Evolutionary conservation across 1,140 invertebrate species (phyloP), one percentile per base, ranked within the genome.

Genomic region (Chironomus striatipennis): DNA sequence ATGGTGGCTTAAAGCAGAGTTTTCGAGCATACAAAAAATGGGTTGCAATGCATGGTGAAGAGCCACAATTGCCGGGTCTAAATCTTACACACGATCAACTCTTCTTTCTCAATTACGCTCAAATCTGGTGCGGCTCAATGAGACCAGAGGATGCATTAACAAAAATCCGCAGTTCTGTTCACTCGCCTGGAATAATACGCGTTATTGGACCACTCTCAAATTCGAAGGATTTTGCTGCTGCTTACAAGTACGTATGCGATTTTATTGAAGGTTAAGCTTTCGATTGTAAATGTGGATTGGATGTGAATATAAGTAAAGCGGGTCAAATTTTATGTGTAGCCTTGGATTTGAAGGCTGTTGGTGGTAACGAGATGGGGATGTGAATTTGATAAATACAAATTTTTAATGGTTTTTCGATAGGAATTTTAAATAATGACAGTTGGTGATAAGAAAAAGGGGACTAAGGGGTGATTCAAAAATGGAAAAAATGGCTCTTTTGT

Each of bases 51-150:
- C 86, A 93, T 76, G 92, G 91, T 0, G 84, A 89, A 76, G 92
- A 93, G 78, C 86, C 87, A 3, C 83, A 86, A 65, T 82, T 95
- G 24, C 93, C 93, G 0, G 93, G 93, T 1, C 81, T 95, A 2
- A 91, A 93, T 79, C 84, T 95, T 70, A 93, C 90, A 1, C 93
- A 95, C 78, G 90, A 95, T 82, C 93, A 95, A 81, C 83, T 95
- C 6, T 95, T 95, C 82, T 96, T 94, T 80, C 85, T 96, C 2
- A 96, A 95, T 80, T 96, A 95, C 81, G 93, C 93, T 10, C 86
- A 87, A 77, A 98, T 99, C 72, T 99, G 97, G 97, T 99, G 97
- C 81, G 97, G 97, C 7, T 93, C 94, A 0, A 98, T 97, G 94
- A 87, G 96, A 77, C 94, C 94, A 5, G 95, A 99, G 84, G 96